phyloP scores from a whole-genome alignment of 2,113 vertebrate genomes.

The Melanostigma gelatinosum region DNA sequence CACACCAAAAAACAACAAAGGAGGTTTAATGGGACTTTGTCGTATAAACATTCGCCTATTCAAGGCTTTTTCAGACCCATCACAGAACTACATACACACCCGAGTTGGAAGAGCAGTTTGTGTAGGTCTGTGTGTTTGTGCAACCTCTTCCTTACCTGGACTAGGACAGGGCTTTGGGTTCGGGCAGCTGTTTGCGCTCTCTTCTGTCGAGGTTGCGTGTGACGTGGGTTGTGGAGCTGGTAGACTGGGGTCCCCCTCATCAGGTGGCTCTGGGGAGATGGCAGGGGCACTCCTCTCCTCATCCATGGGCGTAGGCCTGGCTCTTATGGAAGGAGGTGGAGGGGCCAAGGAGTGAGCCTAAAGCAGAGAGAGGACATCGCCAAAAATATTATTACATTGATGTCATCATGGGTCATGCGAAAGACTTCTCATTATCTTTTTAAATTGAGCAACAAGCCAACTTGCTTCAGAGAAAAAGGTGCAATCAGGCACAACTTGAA shows the following conservation, averaged over 20 bases:
- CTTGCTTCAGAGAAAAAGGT: neutral
- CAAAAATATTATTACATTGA: neutral
- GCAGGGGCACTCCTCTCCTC: constrained; percentile 71
- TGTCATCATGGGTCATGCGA: constrained; percentile 8
- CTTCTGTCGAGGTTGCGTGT: constrained; percentile 25
- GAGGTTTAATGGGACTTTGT: constrained; percentile 2
- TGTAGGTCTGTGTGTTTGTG: neutral
- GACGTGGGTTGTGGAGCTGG: constrained; percentile 24
- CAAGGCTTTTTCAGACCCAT: constrained; percentile 27
- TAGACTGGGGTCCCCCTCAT: constrained; percentile 60
- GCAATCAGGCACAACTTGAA: constrained; percentile 32
- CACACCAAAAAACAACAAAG: constrained; percentile 4
- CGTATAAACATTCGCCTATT: constrained; percentile 20
- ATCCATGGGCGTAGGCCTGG: constrained; percentile 76
- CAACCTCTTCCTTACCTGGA: constrained; percentile 54
- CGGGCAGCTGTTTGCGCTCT: constrained; percentile 32
- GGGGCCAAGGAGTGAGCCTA: constrained; percentile 62
- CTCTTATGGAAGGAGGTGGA: constrained; percentile 62
- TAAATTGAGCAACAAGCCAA: constrained; percentile 16
- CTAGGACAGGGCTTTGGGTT: constrained; percentile 35
- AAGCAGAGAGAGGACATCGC: neutral
- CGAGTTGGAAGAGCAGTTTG: neutral
- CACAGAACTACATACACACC: neutral
- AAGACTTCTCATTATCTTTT: constrained; percentile 9
- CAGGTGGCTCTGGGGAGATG: constrained; percentile 70